phyloP scores from a whole-genome alignment of 2,888 invertebrate species.

The Machimus rusticus region DNA sequence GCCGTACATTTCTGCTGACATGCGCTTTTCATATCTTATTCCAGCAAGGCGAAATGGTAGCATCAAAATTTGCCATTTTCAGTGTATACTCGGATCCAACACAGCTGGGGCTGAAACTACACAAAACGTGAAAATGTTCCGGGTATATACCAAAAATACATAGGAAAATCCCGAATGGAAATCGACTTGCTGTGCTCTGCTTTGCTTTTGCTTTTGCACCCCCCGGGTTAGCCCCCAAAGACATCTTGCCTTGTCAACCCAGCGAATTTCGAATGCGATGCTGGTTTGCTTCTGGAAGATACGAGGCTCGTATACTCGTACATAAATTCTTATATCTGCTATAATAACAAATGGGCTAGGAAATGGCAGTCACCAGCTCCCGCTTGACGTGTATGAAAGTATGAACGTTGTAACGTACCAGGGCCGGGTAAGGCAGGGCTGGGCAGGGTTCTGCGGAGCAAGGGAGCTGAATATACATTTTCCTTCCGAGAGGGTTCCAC shows the following conservation, averaged over 20 bases:
- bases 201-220: no score
- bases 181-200: constrained; percentile 41
- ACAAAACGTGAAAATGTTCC: not conserved
- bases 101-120: not conserved
- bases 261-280: constrained; percentile 28
- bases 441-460: not conserved
- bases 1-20: constrained; percentile 36
- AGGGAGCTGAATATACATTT: constrained; percentile 13
- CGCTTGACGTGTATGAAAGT: not conserved
- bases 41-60: not conserved
- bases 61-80: constrained; percentile 22
- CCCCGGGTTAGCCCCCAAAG: not conserved
- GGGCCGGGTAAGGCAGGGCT: not conserved
- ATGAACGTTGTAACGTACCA: not conserved
- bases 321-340: constrained; percentile 21
- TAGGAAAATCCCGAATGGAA: constrained; percentile 26
- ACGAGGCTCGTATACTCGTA: not conserved
- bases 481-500: not conserved
- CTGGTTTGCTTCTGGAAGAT: constrained; percentile 6
- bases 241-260: constrained; percentile 45
- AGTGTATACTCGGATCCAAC: not conserved
- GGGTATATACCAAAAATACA: constrained; percentile 24
- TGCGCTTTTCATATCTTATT: constrained; percentile 29
- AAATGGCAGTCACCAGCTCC: not conserved
- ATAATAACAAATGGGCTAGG: constrained; percentile 18